Evolutionary conservation across 2,888 invertebrate species (phyloP).

Genomic region (Drosophila rubida): DNA sequence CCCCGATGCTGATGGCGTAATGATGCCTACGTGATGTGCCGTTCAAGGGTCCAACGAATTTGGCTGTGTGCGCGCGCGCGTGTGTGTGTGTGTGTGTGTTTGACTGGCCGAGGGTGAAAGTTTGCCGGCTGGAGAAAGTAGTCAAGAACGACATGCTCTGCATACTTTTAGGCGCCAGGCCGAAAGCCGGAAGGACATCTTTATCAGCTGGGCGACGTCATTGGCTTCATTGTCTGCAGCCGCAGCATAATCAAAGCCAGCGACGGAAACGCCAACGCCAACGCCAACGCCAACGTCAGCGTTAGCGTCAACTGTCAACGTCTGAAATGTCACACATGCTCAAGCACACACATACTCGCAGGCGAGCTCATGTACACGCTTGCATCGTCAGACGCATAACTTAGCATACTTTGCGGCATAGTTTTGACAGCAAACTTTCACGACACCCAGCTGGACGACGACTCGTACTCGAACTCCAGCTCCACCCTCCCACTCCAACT

Average conservation of each 20-base stretch:
- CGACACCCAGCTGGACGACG: slow-evolving; percentile 45
- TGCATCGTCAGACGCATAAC: slow-evolving; percentile 64
- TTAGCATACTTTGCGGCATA: slow-evolving; percentile 74
- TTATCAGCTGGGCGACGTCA: slow-evolving; percentile 62
- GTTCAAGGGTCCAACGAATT: slow-evolving; percentile 62
- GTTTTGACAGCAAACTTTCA: slow-evolving; percentile 70
- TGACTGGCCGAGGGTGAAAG: slow-evolving; percentile 60
- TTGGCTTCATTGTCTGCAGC: slow-evolving; percentile 57
- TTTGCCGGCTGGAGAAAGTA: slow-evolving; percentile 70
- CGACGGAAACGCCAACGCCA: slow-evolving; percentile 42
- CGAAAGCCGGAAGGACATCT: slow-evolving; percentile 70
- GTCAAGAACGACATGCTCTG: slow-evolving; percentile 60
- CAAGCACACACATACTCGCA: slow-evolving; percentile 2
- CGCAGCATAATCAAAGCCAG: slow-evolving; percentile 60
- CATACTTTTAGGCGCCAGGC: slow-evolving; percentile 56
- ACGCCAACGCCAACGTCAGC: slow-evolving; percentile 31
- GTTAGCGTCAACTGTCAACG: slow-evolving; percentile 50
- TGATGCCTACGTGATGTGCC: slow-evolving; percentile 76
- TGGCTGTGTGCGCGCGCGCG: too few species aligned
- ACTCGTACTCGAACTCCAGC: slow-evolving; percentile 21
- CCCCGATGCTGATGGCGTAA: slow-evolving; percentile 70
- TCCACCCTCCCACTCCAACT: not conserved
- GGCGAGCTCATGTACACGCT: slow-evolving; percentile 17
- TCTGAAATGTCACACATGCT: slow-evolving; percentile 55
- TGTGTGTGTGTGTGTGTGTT: slow-evolving; percentile 19